Base-by-base conservation (phyloP, 2,113 vertebrate species). In the Atractosteus spatula region DNA sequence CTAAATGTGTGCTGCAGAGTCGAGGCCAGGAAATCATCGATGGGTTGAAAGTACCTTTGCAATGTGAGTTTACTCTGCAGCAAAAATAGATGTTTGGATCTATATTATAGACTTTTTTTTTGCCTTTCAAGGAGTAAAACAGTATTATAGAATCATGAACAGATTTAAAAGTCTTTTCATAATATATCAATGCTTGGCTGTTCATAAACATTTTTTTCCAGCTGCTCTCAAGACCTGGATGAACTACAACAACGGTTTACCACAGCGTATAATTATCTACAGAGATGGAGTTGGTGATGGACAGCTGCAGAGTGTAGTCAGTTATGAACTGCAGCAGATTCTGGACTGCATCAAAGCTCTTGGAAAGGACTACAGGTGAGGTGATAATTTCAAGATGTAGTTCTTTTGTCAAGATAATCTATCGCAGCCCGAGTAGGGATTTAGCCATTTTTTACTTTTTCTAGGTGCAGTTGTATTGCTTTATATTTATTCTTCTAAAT, bases 261-360 rank as follows among this genome's bases (percentile, higher is more conserved):
- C 97, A 0, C 88, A 91, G 12, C 94, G 96, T 6, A 94, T 99
- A 74, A 85, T 99, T 0, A 93, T 99, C 76, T 99, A 96, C 75
- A 87, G 97, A 3, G 97, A 99, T 16, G 97, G 97, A 0, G 96
- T 99, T 3, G 97, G 97, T 0, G 97, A 99, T 0, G 97, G 97
- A 4, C 96, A 97, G 13, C 89, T 99, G 8, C 86, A 93, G 65
- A 92, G 91, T 0, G 78, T 99, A 63, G 96, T 98, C 47, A 92
- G 82, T 81, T 97, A 96, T 0, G 97, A 99, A 85, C 91, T 99
- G 0, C 80, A 93, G 2, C 97, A 99, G 16, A 92, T 98, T 77
- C 71, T 94, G 76, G 94, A 96, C 55, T 96, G 91, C 76, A 91
- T 99, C 71, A 93, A 84, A 72, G 89, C 91, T 14, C 66, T 96